These are phyloP conservation scores for Rutpela maculata DNA, from an alignment of 2,888 invertebrate species.

Conservation along the genomic window DNA sequence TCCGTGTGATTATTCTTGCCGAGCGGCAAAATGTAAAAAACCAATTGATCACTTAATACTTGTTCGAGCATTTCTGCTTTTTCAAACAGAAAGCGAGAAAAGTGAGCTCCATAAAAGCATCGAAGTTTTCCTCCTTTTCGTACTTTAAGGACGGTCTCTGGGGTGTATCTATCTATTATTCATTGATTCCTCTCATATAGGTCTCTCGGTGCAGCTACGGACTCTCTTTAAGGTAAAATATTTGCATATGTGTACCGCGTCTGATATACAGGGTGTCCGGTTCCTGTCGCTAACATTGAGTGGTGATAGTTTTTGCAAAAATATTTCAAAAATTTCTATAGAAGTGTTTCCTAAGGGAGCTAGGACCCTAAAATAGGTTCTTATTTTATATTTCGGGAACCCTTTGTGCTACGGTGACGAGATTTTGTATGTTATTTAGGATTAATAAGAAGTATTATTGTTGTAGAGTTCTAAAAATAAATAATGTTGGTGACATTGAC, in stretches of 20 bases:
- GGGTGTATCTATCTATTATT: conserved; percentile 67
- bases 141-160: conserved; percentile 65
- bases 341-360: too few species aligned
- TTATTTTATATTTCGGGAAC: too few species aligned
- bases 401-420: too few species aligned
- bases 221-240: background rate
- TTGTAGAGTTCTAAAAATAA: too few species aligned
- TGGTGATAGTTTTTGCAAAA: too few species aligned
- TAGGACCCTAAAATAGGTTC: too few species aligned
- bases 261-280: too few species aligned
- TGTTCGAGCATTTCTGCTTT: background rate
- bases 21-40: conserved; percentile 4
- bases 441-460: too few species aligned
- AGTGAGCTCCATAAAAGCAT: conserved; percentile 60
- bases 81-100: conserved; percentile 7
- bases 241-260: background rate
- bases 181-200: conserved; percentile 63
- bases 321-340: too few species aligned
- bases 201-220: background rate
- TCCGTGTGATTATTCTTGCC: conserved; percentile 6
- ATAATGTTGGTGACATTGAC: too few species aligned
- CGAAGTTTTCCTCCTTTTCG: conserved; percentile 64
- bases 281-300: too few species aligned
- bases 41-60: conserved; percentile 4
- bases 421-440: too few species aligned